Evolutionary conservation across 2,888 invertebrate species (phyloP).

Genomic region (Cataglyphis rosenhaueri): DNA sequence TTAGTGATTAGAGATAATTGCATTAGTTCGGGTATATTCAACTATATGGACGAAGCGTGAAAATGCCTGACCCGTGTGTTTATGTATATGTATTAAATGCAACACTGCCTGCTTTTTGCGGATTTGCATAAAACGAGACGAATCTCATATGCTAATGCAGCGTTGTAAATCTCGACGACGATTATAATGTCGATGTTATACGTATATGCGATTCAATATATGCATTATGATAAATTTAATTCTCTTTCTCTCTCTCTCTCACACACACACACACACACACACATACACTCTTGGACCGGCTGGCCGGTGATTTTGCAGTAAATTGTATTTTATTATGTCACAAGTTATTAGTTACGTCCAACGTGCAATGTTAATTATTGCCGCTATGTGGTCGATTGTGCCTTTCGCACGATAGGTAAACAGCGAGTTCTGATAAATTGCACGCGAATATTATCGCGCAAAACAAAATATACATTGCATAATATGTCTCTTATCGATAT

Average conservation of each 20-base stretch:
- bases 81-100: slow-evolving; percentile 8
- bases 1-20: slow-evolving; percentile 19
- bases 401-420: neutral
- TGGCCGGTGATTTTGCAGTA: slow-evolving; percentile 14
- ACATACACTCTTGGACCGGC: neutral
- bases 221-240: slow-evolving; percentile 35
- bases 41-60: slow-evolving; percentile 20
- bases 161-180: slow-evolving; percentile 32
- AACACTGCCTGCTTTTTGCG: slow-evolving; percentile 15
- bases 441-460: neutral
- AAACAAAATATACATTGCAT: neutral
- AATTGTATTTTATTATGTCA: slow-evolving; percentile 46
- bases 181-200: slow-evolving; percentile 25
- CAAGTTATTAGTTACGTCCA: slow-evolving; percentile 42
- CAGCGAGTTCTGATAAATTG: slow-evolving; percentile 32
- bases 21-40: neutral
- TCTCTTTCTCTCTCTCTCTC: neutral
- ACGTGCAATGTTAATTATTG: slow-evolving; percentile 20
- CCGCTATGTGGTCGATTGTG: neutral
- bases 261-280: too few species aligned
- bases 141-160: slow-evolving; percentile 32
- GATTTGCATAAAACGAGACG: slow-evolving; percentile 41
- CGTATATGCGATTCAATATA: neutral
- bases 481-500: neutral
- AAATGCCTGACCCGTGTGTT: neutral